Evolutionary conservation across 2,888 invertebrate genomes (phyloP), one percentile per base, ranked within the genome.

Genomic region (Cheilosia variabilis): DNA sequence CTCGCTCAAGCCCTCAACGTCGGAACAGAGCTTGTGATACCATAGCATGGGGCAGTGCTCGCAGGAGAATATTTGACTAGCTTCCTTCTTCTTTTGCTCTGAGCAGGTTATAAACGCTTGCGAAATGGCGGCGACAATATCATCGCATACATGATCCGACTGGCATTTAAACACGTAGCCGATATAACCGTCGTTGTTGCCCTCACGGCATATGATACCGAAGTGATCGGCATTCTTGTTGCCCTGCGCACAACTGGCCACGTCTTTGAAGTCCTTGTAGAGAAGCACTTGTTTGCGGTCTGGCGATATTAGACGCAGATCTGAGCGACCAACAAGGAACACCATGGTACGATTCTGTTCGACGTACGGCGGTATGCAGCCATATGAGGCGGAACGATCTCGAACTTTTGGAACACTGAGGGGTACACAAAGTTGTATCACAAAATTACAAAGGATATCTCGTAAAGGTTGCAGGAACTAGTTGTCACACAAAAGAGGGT

Each of bases 41-140:
- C 98, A 98, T 71, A 98, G 94, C 96, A 98, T 97, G 0, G 98
- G 98, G 89, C 98, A 99, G 89, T 97, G 97, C 87, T 98, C 98
- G 91, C 98, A 99, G 0, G 96, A 96, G 90, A 96, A 94, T 76
- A 96, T 95, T 0, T 95, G 93, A 0, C 94, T 95, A 89, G 94
- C 94, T 88, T 95, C 94, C 88, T 95, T 93, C 88, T 94, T 94
- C 92, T 92, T 92, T 73, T 92, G 92, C 87, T 92, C 92, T 22
- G 92, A 91, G 50, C 92, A 92, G 9, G 91, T 92, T 17, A 92
- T 91, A 45, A 92, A 92, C 0, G 92, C 92, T 87, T 91, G 91
- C 2, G 91, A 90, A 71, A 92, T 92, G 92, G 90, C 96, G 88
- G 94, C 95, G 45, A 97, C 96, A 66, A 97, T 95, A 91, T 97